Percentiles rank a stretch among this genome's conserved stretches.
These are phyloP conservation scores for Isaurus tuberculatus DNA, from an alignment of 92 coral and sea anemone species.

Conservation along the genomic window DNA sequence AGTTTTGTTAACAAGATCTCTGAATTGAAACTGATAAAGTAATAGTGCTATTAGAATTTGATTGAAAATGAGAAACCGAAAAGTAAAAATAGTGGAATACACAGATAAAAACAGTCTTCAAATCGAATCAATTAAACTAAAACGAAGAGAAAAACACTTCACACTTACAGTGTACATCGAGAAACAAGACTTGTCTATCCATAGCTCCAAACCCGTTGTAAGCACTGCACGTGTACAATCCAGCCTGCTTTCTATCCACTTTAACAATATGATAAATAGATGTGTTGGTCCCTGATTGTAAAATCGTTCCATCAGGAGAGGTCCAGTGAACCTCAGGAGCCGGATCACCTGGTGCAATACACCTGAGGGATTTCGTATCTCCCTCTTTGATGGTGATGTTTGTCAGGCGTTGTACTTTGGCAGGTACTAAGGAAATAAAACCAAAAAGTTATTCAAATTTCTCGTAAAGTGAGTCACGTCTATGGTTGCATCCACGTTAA, in stretches of 20 bases:
- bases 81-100: too few species aligned
- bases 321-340: slow-evolving; percentile 12
- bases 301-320: background rate
- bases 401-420: background rate
- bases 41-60: too few species aligned
- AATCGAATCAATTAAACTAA: too few species aligned
- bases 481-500: too few species aligned
- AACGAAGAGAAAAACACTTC: too few species aligned
- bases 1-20: too few species aligned
- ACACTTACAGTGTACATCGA: slow-evolving; percentile 29
- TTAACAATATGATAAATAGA: background rate
- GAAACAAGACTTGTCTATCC: background rate
- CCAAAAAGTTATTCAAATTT: background rate
- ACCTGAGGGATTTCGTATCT: background rate
- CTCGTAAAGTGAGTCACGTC: background rate
- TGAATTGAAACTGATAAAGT: too few species aligned
- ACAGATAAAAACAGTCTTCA: background rate
- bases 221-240: slow-evolving; percentile 32
- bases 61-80: too few species aligned
- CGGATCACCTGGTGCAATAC: slow-evolving; percentile 12
- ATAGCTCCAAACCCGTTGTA: slow-evolving; percentile 32
- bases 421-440: background rate
- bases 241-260: background rate
- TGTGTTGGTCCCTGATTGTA: background rate
- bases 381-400: slow-evolving; percentile 1